A percentile compares a stretch with the other conserved stretches of the same genome.
These are phyloP conservation scores for Leptopilina boulardi DNA, from an alignment of 1,140 invertebrate genomes.

Conservation along the genomic window DNA sequence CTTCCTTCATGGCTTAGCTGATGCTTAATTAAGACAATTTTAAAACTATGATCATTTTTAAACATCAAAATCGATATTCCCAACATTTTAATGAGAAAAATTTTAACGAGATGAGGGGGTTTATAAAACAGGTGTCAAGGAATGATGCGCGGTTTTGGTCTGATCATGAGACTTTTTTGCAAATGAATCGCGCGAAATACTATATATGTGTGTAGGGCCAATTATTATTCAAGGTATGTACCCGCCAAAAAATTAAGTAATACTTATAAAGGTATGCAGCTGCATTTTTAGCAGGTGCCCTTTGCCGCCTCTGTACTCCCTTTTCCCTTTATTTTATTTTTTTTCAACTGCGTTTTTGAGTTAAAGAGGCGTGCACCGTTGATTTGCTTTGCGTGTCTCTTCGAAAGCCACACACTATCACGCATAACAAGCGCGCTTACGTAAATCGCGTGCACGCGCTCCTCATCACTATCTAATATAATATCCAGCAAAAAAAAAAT, in stretches of 20 bases:
- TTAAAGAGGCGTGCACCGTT: constrained; percentile 46
- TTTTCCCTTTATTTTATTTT: constrained; percentile 35
- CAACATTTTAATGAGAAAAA: too few relatives aligned
- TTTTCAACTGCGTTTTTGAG: constrained; percentile 39
- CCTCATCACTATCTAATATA: constrained; percentile 29
- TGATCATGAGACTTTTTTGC: background rate
- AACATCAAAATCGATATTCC: too few relatives aligned
- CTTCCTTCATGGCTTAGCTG: too few relatives aligned
- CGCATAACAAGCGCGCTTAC: constrained; percentile 44
- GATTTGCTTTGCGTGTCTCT: constrained; percentile 50
- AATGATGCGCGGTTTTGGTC: background rate
- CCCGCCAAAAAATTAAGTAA: constrained; percentile 62
- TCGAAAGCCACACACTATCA: constrained; percentile 36
- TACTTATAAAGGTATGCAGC: constrained; percentile 53
- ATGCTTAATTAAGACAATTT: too few relatives aligned
- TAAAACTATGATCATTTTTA: too few relatives aligned
- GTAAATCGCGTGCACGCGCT: constrained; percentile 40
- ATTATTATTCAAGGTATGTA: constrained; percentile 62
- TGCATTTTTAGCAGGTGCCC: constrained; percentile 61
- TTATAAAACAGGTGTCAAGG: constrained; percentile 3
- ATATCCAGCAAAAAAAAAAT: background rate
- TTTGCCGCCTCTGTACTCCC: constrained; percentile 18
- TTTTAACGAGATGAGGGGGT: background rate
- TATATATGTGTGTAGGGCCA: constrained; percentile 33
- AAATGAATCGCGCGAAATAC: background rate